Evolutionary conservation across 64 coral and sea anemone species (phyloP).

Genomic region (Pocillopora verrucosa): DNA sequence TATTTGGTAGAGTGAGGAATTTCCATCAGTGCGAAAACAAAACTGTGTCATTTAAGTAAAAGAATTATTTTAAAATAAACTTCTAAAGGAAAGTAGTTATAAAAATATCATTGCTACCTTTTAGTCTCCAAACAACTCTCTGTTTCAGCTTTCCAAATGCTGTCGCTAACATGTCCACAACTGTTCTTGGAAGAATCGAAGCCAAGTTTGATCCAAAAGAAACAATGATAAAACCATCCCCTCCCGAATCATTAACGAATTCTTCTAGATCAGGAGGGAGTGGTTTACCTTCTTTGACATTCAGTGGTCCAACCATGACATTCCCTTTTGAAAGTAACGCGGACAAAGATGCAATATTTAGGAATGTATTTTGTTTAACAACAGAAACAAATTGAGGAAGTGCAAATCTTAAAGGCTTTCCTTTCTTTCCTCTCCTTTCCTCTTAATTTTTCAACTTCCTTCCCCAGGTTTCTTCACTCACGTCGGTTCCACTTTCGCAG

Average conservation of each 20-base stretch:
- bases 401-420: not conserved
- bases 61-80: no score
- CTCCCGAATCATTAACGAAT: conserved; percentile 40
- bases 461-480: no score
- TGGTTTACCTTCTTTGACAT: conserved; percentile 12
- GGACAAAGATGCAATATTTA: not conserved
- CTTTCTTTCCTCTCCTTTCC: no score
- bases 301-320: conserved; percentile 44
- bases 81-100: no score
- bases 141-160: conserved; percentile 70
- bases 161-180: conserved; percentile 33
- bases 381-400: no score
- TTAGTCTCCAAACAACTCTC: conserved; percentile 55
- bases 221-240: conserved; percentile 54
- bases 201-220: conserved; percentile 64
- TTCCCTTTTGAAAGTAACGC: not conserved
- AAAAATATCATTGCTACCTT: not conserved
- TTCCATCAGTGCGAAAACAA: no score
- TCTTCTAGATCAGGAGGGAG: conserved; percentile 57
- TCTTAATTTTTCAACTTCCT: no score
- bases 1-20: no score
- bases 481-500: no score
- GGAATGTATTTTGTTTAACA: not conserved
- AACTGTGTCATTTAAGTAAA: no score
- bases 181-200: not conserved